These are phyloP conservation scores for Oegoconia quadripuncta DNA, from an alignment of 2,888 invertebrate species.

Conservation along the genomic window DNA sequence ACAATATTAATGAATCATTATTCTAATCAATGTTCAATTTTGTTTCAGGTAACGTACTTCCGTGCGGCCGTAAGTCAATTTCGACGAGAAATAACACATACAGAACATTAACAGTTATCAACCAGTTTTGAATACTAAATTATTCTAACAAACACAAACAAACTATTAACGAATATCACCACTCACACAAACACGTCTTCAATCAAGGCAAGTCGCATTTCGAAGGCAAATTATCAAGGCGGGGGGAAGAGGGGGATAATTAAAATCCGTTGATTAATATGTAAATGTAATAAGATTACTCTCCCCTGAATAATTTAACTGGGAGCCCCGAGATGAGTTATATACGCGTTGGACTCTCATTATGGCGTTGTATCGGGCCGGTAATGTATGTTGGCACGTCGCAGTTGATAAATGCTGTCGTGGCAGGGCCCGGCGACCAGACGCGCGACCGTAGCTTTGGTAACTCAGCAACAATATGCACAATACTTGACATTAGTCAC, in stretches of 20 bases:
- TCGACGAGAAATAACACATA: constrained; percentile 6
- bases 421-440: constrained; percentile 10
- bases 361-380: constrained; percentile 41
- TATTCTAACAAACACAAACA: constrained; percentile 42
- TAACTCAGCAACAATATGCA: constrained; percentile 11
- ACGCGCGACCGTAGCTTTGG: constrained; percentile 4
- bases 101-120: constrained; percentile 17
- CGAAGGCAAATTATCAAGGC: constrained; percentile 75
- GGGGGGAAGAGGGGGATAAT: constrained; percentile 87
- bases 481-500: no score
- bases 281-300: constrained; percentile 99
- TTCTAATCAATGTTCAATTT: constrained; percentile 18
- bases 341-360: constrained; percentile 66
- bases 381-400: constrained; percentile 44
- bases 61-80: constrained; percentile 31
- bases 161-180: constrained; percentile 55
- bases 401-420: constrained; percentile 53
- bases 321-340: constrained; percentile 74
- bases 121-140: constrained; percentile 29
- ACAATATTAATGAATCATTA: not conserved
- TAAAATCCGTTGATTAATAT: constrained; percentile 99
- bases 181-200: constrained; percentile 57
- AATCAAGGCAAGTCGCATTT: constrained; percentile 73
- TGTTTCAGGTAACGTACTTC: constrained; percentile 54
- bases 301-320: constrained; percentile 90